These are phyloP conservation scores for Nycticebus coucang DNA, from an alignment of 2,113 vertebrate genomes.

Conservation along the genomic window DNA sequence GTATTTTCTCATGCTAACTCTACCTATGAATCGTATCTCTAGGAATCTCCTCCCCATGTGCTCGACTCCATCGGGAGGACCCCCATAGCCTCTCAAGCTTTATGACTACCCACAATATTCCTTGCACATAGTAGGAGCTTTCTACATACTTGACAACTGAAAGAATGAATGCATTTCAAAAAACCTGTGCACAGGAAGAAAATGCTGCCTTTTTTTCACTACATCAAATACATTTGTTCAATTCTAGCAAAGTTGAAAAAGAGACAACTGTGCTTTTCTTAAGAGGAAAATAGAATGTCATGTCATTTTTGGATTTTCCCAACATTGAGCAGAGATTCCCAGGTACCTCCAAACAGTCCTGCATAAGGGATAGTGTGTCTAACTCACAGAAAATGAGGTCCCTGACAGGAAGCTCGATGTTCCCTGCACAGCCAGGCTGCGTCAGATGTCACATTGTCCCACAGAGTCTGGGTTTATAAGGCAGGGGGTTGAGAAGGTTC, in stretches of 20 bases:
- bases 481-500: no score
- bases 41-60: rapidly evolving
- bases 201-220: not conserved
- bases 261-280: not conserved
- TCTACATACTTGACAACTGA: not conserved
- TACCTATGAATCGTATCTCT: not conserved
- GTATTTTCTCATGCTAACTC: not conserved
- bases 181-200: not conserved
- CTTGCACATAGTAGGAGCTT: not conserved
- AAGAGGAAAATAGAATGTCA: not conserved
- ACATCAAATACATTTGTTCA: not conserved
- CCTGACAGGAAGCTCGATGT: not conserved
- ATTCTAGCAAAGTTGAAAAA: not conserved
- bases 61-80: not conserved
- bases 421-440: rapidly evolving
- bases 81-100: not conserved
- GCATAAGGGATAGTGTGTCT: not conserved
- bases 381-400: not conserved
- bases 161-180: not conserved
- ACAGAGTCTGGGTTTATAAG: no score
- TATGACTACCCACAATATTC: not conserved
- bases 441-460: no score
- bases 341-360: not conserved
- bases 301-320: not conserved
- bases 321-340: not conserved